These are phyloP conservation scores for Falco concolor DNA, from an alignment of 2,797 vertebrate genomes.

Conservation along the genomic window DNA sequence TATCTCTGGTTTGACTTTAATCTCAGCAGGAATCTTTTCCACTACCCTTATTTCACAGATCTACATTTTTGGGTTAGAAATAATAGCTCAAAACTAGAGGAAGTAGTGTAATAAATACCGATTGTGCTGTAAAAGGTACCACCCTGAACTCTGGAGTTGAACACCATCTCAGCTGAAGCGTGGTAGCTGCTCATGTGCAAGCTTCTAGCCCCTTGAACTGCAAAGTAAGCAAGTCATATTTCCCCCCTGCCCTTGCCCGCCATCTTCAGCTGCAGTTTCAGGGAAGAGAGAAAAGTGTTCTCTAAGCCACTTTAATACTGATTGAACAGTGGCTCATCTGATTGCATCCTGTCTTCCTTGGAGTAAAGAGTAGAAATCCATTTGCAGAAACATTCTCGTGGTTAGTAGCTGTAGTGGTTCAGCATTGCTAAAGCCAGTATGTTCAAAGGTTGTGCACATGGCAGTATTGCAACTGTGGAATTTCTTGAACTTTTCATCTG, in stretches of 20 bases:
- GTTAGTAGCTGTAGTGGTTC: neutral
- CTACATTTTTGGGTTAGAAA: neutral
- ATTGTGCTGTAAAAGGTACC: neutral
- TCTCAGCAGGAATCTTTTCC: neutral
- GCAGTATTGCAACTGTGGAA: neutral
- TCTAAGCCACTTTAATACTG: neutral
- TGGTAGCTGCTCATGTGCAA: neutral
- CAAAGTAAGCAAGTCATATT: neutral
- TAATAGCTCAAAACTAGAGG: neutral
- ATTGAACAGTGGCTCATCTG: neutral
- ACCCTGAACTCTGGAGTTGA: neutral
- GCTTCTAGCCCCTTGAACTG: neutral
- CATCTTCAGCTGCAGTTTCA: neutral
- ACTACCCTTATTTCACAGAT: neutral
- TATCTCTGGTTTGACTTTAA: neutral
- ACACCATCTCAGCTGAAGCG: neutral
- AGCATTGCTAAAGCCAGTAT: neutral
- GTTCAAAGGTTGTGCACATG: neutral
- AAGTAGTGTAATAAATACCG: neutral
- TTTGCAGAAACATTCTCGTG: neutral
- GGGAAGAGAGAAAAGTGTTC: neutral
- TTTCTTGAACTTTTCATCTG: neutral
- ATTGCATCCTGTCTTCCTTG: neutral
- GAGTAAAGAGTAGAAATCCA: neutral
- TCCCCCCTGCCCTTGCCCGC: too few species aligned